These are phyloP conservation scores for Drosophila tripunctata DNA, from an alignment of 2,888 invertebrate species.

Conservation along the genomic window DNA sequence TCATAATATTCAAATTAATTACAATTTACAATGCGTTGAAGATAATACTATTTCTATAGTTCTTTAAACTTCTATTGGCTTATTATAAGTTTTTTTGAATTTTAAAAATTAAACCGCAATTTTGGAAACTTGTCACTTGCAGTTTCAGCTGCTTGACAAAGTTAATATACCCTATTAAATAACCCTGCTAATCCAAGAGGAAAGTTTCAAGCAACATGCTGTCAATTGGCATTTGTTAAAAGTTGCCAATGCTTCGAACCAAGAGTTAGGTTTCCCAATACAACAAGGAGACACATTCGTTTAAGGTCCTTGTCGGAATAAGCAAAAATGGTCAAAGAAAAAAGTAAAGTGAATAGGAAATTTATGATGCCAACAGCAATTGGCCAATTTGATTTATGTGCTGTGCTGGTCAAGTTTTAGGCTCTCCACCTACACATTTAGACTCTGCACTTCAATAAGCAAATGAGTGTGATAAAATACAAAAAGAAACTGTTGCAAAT, in stretches of 20 bases:
- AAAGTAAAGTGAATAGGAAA: slow-evolving; percentile 45
- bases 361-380: slow-evolving; percentile 52
- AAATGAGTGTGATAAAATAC: not conserved
- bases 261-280: slow-evolving; percentile 5
- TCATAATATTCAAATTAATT: too few species aligned
- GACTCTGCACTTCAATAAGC: not conserved
- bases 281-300: slow-evolving; percentile 8
- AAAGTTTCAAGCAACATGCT: slow-evolving; percentile 26
- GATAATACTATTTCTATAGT: too few species aligned
- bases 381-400: slow-evolving; percentile 52
- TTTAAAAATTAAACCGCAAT: not conserved
- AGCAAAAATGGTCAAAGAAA: not conserved
- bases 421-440: not conserved
- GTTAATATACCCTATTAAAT: not conserved
- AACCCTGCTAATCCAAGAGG: not conserved
- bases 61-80: too few species aligned
- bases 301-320: slow-evolving; percentile 5
- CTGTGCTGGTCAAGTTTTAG: slow-evolving; percentile 19
- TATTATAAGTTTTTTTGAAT: too few species aligned
- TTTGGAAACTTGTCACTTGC: not conserved
- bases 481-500: too few species aligned
- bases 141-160: not conserved
- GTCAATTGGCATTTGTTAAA: slow-evolving; percentile 26
- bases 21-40: too few species aligned
- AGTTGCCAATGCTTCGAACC: not conserved